Conservation (phyloP, 92 coral and sea anemone genomes). For the Isaurus tuberculatus region DNA sequence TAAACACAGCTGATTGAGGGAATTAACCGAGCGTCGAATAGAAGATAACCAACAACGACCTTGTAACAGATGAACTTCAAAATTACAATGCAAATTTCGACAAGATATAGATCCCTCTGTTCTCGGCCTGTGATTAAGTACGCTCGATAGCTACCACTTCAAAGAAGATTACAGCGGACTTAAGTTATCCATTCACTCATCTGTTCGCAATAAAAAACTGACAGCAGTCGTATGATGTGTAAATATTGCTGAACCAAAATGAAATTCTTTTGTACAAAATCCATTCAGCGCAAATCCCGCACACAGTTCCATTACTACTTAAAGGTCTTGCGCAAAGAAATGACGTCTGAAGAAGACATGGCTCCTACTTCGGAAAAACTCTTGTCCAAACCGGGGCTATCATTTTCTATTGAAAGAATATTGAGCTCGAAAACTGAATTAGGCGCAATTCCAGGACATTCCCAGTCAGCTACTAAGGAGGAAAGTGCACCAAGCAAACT, state of each 20-base stretch:
- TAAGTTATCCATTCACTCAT: conserved; percentile 77
- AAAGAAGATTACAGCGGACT: conserved; percentile 71
- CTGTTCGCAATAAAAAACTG: conserved; percentile 73
- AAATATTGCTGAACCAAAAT: conserved; percentile 71
- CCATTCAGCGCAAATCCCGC: conserved; percentile 62
- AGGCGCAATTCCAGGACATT: conserved; percentile 14
- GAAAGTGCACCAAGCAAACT: neutral
- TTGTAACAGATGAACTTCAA: conserved; percentile 9
- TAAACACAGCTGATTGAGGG: conserved; percentile 57
- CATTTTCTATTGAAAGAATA: conserved; percentile 65
- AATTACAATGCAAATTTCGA: conserved; percentile 14
- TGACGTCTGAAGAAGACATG: conserved; percentile 14
- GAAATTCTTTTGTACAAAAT: conserved; percentile 67
- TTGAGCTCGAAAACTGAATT: conserved; percentile 46
- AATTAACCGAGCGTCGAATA: conserved; percentile 54
- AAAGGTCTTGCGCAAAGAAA: conserved; percentile 24
- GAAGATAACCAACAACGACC: conserved; percentile 21
- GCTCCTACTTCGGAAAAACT: neutral
- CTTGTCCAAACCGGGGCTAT: conserved; percentile 22
- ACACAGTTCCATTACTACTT: conserved; percentile 15
- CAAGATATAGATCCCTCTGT: neutral
- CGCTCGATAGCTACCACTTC: conserved; percentile 30
- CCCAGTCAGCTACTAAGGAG: neutral
- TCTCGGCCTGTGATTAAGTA: neutral
- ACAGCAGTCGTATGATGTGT: conserved; percentile 75